Evolutionary conservation across 2,113 vertebrate genomes (phyloP), one percentile per base, ranked within the genome.

Genomic region (Corythoichthys haematopterus): DNA sequence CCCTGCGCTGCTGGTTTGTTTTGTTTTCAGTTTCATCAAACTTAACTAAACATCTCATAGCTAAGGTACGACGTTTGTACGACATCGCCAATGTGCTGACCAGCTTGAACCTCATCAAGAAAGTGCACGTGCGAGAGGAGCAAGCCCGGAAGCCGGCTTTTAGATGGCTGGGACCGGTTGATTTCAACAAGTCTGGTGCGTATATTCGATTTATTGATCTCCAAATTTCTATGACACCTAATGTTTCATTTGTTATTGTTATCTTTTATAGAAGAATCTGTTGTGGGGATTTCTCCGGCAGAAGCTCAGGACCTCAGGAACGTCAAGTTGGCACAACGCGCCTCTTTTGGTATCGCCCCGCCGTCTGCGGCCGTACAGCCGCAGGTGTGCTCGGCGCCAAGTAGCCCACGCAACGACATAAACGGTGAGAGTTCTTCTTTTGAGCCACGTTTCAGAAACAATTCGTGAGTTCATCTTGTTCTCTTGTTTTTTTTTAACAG

Each of bases 11-110:
- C 57, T 38, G 28, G 7, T 5, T 47, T 47, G 6, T 36, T 35
- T 8, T 13, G 20, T 48, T 48, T 16, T 6, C n/a, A 0, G 43
- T 62, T 46, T 57, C 13, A 4, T 14, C 0, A 33, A 51, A 64
- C 53, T 74, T 40, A 79, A 48, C n/a, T 20, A 2, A 9, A n/a
- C 0, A 3, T 37, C 4, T 59, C 28, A 38, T 87, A 98, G 96
- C 96, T 48, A 98, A 96, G 85, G 94, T 98, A 75, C 92, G 96
- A 35, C 93, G 96, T 38, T 83, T 98, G 6, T 98, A 98, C 55
- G 96, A 98, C 80, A 98, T 98, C 0, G 95, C 96, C 64, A 98
- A 98, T 0, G 95, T 98, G 46, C 88, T 97, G 85, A 97, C 94
- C 74, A 97, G 96, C 87, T 84, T 98, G 70, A 80, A 71, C 61